Percentiles rank a stretch among this genome's conserved stretches.
These are phyloP conservation scores for Coryphaenoides rupestris DNA, from an alignment of 2,113 vertebrate genomes.

Conservation along the genomic window DNA sequence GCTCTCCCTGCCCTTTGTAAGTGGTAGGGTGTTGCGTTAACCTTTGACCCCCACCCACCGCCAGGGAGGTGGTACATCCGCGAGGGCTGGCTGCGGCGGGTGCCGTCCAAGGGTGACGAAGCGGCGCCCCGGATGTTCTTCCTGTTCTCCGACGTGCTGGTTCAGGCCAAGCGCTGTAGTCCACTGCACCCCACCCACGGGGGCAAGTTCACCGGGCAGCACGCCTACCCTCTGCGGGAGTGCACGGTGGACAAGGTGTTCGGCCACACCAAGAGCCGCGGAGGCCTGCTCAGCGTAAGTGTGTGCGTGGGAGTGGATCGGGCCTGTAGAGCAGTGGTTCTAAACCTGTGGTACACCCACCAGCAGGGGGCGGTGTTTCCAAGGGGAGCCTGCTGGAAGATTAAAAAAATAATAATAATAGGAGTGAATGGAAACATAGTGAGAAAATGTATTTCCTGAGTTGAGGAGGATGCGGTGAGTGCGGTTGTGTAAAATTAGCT, in stretches of 20 bases:
- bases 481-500: too few species aligned
- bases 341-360: too few species aligned
- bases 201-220: constrained; percentile 70
- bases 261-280: constrained; percentile 74
- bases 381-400: too few species aligned
- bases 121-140: constrained; percentile 81
- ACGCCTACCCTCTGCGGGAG: constrained; percentile 76
- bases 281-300: constrained; percentile 71
- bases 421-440: too few species aligned
- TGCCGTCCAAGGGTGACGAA: constrained; percentile 70
- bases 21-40: too few species aligned
- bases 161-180: constrained; percentile 79
- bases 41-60: neutral
- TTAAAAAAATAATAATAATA: too few species aligned
- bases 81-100: constrained; percentile 74
- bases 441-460: too few species aligned
- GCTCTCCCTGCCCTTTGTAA: too few species aligned
- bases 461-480: too few species aligned
- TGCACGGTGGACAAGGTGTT: constrained; percentile 80
- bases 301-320: neutral
- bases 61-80: constrained; percentile 70
- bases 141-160: constrained; percentile 88
- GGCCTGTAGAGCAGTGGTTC: too few species aligned
- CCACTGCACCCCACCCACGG: constrained; percentile 63
- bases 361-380: too few species aligned